Evolutionary conservation across 2,888 invertebrate genomes (phyloP).

Genomic region (Conus canariensis): DNA sequence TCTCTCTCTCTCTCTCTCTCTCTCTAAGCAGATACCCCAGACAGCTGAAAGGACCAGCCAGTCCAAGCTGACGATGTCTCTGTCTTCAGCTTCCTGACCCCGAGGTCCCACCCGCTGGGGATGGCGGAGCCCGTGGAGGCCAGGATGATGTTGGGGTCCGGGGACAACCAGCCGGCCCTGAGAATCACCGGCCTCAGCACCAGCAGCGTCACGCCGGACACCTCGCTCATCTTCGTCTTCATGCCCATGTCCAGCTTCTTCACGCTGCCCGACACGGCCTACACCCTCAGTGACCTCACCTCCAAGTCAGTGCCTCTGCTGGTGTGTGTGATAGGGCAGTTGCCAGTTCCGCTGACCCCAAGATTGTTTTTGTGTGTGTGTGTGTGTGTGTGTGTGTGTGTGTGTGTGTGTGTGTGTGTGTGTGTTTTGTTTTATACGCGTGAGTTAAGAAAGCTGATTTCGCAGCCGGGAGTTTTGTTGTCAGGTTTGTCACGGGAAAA

Average conservation of each 20-base stretch:
- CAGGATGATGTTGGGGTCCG: slow-evolving; percentile 8
- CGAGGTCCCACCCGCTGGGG: neutral
- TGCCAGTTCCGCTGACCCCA: too few species aligned
- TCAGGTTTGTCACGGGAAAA: too few species aligned
- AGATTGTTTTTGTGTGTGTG: neutral
- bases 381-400: too few species aligned
- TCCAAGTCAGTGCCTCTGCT: slow-evolving; percentile 20
- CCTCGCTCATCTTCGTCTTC: slow-evolving; percentile 41
- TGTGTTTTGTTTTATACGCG: too few species aligned
- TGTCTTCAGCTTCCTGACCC: slow-evolving; percentile 30
- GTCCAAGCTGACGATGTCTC: too few species aligned
- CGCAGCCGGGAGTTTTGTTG: too few species aligned
- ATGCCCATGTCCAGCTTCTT: slow-evolving; percentile 38
- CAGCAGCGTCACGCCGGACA: slow-evolving; percentile 10
- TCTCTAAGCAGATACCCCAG: too few species aligned
- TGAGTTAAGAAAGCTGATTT: too few species aligned
- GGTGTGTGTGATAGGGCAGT: neutral
- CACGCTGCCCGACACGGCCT: slow-evolving; percentile 20
- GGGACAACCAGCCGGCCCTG: slow-evolving; percentile 23
- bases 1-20: too few species aligned
- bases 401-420: too few species aligned
- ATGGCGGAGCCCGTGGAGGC: slow-evolving; percentile 32
- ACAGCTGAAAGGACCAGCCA: too few species aligned
- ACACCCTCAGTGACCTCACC: slow-evolving; percentile 25
- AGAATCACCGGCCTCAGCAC: slow-evolving; percentile 28